phyloP scores from a whole-genome alignment of 2,888 invertebrate genomes.

The Ellobium chinense region DNA sequence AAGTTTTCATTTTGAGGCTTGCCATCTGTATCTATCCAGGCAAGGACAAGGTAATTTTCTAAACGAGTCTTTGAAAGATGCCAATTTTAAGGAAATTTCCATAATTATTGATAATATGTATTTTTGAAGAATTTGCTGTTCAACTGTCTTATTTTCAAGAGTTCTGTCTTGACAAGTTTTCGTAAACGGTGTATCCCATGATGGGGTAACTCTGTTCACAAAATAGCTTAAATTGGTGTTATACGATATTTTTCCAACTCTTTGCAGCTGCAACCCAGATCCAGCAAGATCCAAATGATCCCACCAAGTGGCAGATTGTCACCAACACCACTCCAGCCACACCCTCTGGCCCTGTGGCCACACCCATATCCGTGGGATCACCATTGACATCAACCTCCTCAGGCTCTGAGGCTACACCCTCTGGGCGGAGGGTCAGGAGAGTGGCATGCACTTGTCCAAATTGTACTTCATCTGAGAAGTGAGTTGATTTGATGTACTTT shows the following conservation, averaged over 20 bases:
- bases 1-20: no score
- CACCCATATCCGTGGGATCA: conserved; percentile 45
- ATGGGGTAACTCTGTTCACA: no score
- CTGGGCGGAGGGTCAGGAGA: conserved; percentile 83
- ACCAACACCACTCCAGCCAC: conserved; percentile 16
- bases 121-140: no score
- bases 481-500: no score
- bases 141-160: no score
- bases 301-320: conserved; percentile 89
- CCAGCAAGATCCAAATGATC: conserved; percentile 90
- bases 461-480: conserved; percentile 89
- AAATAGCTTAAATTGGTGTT: background rate
- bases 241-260: background rate
- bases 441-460: conserved; percentile 99
- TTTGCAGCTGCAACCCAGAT: conserved; percentile 78
- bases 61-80: no score
- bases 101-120: no score
- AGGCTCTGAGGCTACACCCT: conserved; percentile 50
- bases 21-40: no score
- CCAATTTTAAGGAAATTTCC: no score
- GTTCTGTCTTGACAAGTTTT: no score
- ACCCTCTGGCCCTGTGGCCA: conserved; percentile 8
- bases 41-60: no score
- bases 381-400: conserved; percentile 52
- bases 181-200: no score